Evolutionary conservation across 2,113 vertebrate genomes (phyloP), one percentile per base, ranked within the genome.

Genomic region (Platichthys stellatus): DNA sequence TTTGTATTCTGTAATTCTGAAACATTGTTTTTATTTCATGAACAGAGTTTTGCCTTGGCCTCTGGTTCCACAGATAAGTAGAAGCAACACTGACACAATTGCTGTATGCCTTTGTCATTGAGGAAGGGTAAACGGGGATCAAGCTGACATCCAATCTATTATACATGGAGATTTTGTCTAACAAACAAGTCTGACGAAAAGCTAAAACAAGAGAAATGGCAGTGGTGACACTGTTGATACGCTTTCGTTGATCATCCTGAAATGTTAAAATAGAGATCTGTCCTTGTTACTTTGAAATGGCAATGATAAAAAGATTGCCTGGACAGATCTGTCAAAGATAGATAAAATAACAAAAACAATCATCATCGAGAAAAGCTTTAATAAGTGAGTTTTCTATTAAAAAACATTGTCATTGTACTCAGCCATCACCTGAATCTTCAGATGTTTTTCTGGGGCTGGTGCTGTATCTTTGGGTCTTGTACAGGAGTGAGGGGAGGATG

Each of bases 111-210:
- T 85, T 86, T 89, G 81, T 89, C 84, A 87, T 86, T 83, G 80
- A 26, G 45, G 51, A 72, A 74, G 73, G 69, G 78, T 78, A 86
- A 87, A 86, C 47, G 54, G 63, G 76, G 84, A 81, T 91, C 89
- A 88, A 78, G 65, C 49, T 85, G 85, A 85, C 79, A 80, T 78
- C 74, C 77, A 63, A 90, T 92, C 81, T 86, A 92, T 90, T 72
- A 90, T 90, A 90, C 83, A 92, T 87, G 65, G 65, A 47, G 64
- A 79, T 81, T 78, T 81, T 80, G 74, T 89, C 69, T 80, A 65
- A 80, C 78, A 83, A 89, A 83, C 74, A 87, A 62, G 61, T 84
- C 76, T 81, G 85, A 69, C 78, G 80, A 73, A 43, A 43, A 68
- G 78, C 65, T 80, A 71, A 84, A 89, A 80, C 69, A 84, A 83